Evolutionary conservation across 2,888 invertebrate species (phyloP).

Genomic region (Xanthorhoe designata): DNA sequence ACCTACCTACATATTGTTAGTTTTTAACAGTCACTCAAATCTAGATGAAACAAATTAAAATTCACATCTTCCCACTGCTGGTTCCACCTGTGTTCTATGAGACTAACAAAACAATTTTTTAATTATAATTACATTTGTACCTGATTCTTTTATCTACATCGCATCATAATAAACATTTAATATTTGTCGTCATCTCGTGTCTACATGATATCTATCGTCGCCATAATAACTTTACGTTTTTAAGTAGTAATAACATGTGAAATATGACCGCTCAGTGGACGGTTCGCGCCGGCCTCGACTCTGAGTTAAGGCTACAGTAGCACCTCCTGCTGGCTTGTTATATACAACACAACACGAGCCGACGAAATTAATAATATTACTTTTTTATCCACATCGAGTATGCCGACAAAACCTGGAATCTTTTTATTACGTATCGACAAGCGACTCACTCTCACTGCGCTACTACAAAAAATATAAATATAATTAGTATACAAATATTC

Average conservation of each 20-base stretch:
- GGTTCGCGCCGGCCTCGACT: conserved; percentile 46
- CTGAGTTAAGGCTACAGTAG: conserved; percentile 74
- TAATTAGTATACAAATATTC: background rate
- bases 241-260: conserved; percentile 74
- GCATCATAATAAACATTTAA: conserved; percentile 57
- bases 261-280: conserved; percentile 58
- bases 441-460: background rate
- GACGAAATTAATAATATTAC: conserved; percentile 60
- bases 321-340: conserved; percentile 76
- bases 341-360: conserved; percentile 75
- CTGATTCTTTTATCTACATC: background rate
- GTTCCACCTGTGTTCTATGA: no score
- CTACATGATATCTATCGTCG: conserved; percentile 74
- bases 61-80: no score
- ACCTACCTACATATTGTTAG: no score
- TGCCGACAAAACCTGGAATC: conserved; percentile 40
- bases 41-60: no score
- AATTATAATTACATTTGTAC: background rate
- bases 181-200: conserved; percentile 66
- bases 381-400: conserved; percentile 47
- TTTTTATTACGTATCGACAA: conserved; percentile 29
- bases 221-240: conserved; percentile 69
- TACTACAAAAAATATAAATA: background rate
- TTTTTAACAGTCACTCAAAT: no score
- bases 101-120: no score